Conservation (phyloP, 2,113 vertebrate species). For the Sphaerodactylus townsendi region DNA sequence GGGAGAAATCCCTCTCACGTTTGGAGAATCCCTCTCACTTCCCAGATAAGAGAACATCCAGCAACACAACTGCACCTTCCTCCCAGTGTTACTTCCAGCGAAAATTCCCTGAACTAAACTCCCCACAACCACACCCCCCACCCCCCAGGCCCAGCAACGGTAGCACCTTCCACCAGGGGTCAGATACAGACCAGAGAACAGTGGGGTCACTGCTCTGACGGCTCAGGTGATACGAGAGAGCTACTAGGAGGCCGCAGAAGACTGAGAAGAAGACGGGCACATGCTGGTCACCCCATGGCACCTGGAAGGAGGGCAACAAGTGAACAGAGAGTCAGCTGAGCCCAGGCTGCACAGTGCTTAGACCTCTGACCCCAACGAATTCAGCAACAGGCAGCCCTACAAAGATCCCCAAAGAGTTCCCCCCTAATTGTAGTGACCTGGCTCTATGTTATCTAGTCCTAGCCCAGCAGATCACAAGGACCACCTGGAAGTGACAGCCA, state of each 20-base stretch:
- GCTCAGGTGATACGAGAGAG: conserved; percentile 89
- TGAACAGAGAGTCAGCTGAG: not conserved
- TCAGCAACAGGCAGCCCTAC: not conserved
- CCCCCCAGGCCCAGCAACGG: too few relatives aligned
- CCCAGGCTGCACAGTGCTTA: not conserved
- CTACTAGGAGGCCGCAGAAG: conserved; percentile 88
- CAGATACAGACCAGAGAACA: conserved; percentile 82
- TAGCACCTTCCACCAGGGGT: not conserved
- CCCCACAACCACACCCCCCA: too few relatives aligned
- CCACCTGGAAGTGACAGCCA: too few relatives aligned
- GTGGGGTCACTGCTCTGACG: conserved; percentile 91
- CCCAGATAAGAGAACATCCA: not conserved
- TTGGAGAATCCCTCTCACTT: not conserved
- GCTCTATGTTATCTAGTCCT: too few relatives aligned
- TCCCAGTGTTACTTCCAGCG: not conserved
- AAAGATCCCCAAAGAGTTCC: not conserved
- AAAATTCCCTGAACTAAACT: too few relatives aligned
- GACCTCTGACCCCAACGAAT: too few relatives aligned
- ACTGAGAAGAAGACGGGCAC: conserved; percentile 91
- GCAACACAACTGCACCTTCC: not conserved
- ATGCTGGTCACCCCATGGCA: conserved; percentile 87
- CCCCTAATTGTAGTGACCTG: too few relatives aligned
- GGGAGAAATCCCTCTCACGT: too few relatives aligned
- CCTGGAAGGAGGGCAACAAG: conserved; percentile 59
- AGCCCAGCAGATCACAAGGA: too few relatives aligned